A percentile compares a stretch with the other conserved stretches of the same genome.
Evolutionary conservation across 2,797 vertebrate species (phyloP).

Genomic region (Semotilus atromaculatus): DNA sequence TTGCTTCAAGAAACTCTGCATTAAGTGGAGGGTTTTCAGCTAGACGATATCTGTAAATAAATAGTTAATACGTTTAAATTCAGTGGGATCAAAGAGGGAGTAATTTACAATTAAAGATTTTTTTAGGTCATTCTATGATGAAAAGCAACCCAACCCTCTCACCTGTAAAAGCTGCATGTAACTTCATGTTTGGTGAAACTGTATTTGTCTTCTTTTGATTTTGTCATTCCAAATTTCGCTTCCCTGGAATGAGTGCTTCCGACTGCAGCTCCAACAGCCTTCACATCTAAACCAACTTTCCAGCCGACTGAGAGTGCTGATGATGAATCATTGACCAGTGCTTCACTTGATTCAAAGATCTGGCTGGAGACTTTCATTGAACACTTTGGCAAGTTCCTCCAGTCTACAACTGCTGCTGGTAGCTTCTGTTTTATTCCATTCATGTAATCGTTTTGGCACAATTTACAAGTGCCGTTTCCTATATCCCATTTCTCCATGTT

Average conservation of each 20-base stretch:
- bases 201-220: conserved; percentile 55
- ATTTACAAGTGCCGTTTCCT: conserved; percentile 40
- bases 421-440: conserved; percentile 61
- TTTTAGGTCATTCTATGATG: neutral
- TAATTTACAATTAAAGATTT: neutral
- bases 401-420: conserved; percentile 66
- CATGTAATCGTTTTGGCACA: neutral
- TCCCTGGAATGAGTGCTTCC: conserved; percentile 33
- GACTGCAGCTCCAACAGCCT: neutral
- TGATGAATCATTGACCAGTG: conserved; percentile 32
- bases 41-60: conserved; percentile 31
- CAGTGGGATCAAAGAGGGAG: neutral
- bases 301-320: conserved; percentile 47
- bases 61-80: conserved; percentile 43
- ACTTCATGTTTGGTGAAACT: conserved; percentile 54
- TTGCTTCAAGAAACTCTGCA: conserved; percentile 59
- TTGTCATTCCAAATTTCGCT: conserved; percentile 28
- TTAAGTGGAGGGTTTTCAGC: conserved; percentile 51
- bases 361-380: conserved; percentile 27
- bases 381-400: conserved; percentile 63
- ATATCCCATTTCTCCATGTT: conserved; percentile 46
- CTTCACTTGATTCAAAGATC: conserved; percentile 25
- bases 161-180: conserved; percentile 54
- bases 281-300: conserved; percentile 21
- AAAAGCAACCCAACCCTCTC: neutral